Evolutionary conservation across 2,888 invertebrate species (phyloP).

Genomic region (Dynastes grantii): DNA sequence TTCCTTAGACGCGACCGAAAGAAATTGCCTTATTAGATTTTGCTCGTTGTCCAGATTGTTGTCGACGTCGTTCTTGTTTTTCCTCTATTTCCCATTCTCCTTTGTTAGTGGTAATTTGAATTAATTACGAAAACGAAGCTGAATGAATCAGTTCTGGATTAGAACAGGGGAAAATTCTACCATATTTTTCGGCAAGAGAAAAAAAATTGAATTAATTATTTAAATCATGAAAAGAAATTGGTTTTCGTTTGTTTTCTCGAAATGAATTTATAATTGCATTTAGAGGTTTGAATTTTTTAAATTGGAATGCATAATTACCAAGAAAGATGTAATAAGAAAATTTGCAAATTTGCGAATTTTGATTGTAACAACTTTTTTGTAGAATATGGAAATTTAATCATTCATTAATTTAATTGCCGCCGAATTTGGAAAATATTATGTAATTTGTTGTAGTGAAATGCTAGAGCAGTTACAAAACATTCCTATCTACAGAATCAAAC

Average conservation of each 20-base stretch:
- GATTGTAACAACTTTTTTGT: too few relatives aligned
- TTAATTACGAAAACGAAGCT: constrained; percentile 19
- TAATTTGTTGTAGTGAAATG: too few relatives aligned
- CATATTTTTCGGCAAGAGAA: background rate
- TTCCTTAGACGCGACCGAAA: background rate
- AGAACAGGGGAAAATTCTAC: background rate
- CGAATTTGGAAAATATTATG: too few relatives aligned
- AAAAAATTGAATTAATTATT: constrained; percentile 19
- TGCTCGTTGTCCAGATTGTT: constrained; percentile 5
- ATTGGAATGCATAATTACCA: too few relatives aligned
- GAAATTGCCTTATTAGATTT: constrained; percentile 29
- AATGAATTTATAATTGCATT: background rate
- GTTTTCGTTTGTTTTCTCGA: background rate
- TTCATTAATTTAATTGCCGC: too few relatives aligned
- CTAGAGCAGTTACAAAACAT: too few relatives aligned
- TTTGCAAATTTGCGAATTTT: too few relatives aligned
- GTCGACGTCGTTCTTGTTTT: constrained; percentile 2
- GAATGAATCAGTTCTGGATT: constrained; percentile 4
- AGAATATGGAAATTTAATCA: too few relatives aligned
- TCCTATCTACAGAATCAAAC: too few relatives aligned
- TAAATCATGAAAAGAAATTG: background rate
- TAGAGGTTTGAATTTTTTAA: background rate
- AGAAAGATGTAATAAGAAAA: too few relatives aligned
- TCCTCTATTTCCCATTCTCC: background rate
- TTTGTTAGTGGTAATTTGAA: constrained; percentile 11